Percentiles rank a stretch among this genome's conserved stretches.
These are phyloP conservation scores for Mustela lutreola DNA, from an alignment of 2,113 vertebrate species.

Conservation along the genomic window DNA sequence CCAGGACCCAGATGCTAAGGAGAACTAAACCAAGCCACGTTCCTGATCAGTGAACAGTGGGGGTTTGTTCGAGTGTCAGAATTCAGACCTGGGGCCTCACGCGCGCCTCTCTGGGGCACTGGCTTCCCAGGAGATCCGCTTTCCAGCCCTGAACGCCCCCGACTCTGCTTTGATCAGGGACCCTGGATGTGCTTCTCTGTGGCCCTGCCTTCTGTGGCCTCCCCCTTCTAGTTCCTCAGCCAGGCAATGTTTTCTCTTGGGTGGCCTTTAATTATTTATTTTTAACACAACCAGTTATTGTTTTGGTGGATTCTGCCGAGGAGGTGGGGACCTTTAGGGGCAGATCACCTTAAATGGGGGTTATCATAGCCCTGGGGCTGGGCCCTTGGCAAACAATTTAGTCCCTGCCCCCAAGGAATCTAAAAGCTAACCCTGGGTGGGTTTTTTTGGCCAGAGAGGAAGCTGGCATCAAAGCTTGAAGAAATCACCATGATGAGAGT, in stretches of 20 bases:
- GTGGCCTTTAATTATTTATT: neutral
- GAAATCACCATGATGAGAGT: neutral
- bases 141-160: neutral
- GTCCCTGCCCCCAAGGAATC: neutral
- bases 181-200: neutral
- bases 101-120: fast-evolving
- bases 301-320: neutral
- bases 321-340: neutral
- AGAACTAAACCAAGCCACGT: fast-evolving
- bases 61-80: neutral
- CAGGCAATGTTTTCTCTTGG: neutral
- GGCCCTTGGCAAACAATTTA: neutral
- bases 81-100: neutral
- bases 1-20: neutral
- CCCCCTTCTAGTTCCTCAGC: too few species aligned
- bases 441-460: neutral
- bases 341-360: fast-evolving
- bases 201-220: neutral
- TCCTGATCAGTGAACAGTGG: neutral
- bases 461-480: neutral
- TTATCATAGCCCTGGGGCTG: fast-evolving
- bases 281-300: neutral
- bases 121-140: too few species aligned
- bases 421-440: neutral
- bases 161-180: too few species aligned